Percentiles rank a stretch among this genome's conserved stretches.
These are phyloP conservation scores for Lophius americanus DNA, from an alignment of 2,797 vertebrate genomes.

Conservation along the genomic window DNA sequence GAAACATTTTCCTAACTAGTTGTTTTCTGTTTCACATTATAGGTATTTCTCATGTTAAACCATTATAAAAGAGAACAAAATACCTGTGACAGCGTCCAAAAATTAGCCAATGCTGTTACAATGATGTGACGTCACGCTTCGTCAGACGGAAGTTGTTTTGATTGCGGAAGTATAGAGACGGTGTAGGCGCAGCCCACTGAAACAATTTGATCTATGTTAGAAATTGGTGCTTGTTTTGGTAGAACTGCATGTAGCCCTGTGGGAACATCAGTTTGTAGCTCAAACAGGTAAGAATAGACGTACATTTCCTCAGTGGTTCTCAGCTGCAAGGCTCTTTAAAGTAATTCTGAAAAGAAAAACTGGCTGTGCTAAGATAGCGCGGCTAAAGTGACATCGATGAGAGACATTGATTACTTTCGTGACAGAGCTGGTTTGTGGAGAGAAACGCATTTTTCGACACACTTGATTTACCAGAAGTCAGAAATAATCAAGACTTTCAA, in stretches of 20 bases:
- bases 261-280: slow-evolving; percentile 11
- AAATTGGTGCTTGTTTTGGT: slow-evolving; percentile 1
- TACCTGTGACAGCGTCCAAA: no score
- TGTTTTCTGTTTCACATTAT: no score
- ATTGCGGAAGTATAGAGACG: slow-evolving; percentile 70
- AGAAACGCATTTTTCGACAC: neutral
- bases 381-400: slow-evolving; percentile 36
- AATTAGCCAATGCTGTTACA: no score
- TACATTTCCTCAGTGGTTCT: fast-evolving
- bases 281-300: slow-evolving; percentile 50
- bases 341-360: neutral
- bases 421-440: neutral
- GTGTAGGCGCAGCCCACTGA: slow-evolving; percentile 29
- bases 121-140: slow-evolving; percentile 5
- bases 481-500: neutral
- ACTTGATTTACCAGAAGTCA: neutral
- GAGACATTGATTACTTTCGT: slow-evolving; percentile 14
- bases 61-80: no score
- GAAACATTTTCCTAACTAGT: no score
- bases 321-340: neutral
- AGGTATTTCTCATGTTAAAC: no score
- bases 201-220: neutral
- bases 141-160: slow-evolving; percentile 56
- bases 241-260: slow-evolving; percentile 42
- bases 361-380: slow-evolving; percentile 26